phyloP scores from a whole-genome alignment of 2,888 invertebrate species.

The Cerastis rubricosa region DNA sequence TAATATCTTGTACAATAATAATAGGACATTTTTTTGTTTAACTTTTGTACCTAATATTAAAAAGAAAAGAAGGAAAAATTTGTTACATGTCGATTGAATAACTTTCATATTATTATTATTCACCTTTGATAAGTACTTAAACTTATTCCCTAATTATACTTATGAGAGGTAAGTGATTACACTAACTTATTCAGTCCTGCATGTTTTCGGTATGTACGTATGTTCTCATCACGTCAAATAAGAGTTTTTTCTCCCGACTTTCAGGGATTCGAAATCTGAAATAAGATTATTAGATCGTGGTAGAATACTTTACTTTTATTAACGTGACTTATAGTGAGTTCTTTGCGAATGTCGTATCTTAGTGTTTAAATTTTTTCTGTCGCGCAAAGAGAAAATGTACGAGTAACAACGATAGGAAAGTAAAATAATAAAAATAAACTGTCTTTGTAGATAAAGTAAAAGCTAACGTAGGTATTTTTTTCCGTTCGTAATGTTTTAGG shows the following conservation, averaged over 20 bases:
- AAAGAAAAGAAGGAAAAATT: too few relatives aligned
- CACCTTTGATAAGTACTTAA: neutral
- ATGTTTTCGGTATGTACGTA: neutral
- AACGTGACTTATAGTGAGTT: neutral
- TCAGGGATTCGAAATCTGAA: neutral
- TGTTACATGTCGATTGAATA: neutral
- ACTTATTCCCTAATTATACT: neutral
- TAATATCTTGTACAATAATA: constrained; percentile 45
- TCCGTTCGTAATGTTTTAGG: neutral
- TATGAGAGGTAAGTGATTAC: constrained; percentile 8
- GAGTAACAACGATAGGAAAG: neutral
- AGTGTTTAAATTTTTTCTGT: neutral
- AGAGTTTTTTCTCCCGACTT: neutral
- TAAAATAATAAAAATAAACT: neutral
- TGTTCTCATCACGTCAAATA: neutral
- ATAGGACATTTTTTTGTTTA: constrained; percentile 9
- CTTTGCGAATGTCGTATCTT: neutral
- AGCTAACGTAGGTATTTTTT: neutral
- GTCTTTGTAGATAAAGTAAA: constrained; percentile 11
- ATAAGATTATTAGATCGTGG: neutral
- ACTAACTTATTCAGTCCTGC: neutral
- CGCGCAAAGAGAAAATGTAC: neutral
- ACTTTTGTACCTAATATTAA: too few relatives aligned
- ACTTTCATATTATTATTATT: neutral
- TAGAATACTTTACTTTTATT: constrained; percentile 25